Base-by-base conservation (phyloP, 2,888 invertebrate species). In the Philereme vetulata region DNA sequence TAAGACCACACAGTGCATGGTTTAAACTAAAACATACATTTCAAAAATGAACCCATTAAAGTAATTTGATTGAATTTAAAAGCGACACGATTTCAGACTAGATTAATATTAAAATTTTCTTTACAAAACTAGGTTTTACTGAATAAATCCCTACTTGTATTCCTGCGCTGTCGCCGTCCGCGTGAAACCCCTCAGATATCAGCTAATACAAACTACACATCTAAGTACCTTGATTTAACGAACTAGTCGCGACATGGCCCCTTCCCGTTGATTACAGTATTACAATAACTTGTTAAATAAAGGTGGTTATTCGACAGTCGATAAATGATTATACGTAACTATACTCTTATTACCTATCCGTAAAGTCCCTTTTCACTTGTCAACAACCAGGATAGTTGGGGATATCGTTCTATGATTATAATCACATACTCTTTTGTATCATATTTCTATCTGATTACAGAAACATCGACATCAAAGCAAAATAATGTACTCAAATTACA, bases 21-120 rank as follows among this genome's bases (percentile, higher is more conserved):
- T 33, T 38, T 33, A 33, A 51, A 57, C 34, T 56, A 55, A 10
- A 45, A 60, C 53, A 21, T 21, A 21, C 36, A 40, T 52, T 32
- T 51, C 36, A 10, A 33, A 45, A 44, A 57, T 21, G 21, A 35
- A 32, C n/a, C 9, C 11, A 44, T 35, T 71, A 51, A 58, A 63
- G 60, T 65, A 54, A 59, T 65, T 45, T 62, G 65, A 75, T 75
- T 79, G 75, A 61, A 74, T 77, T 74, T 77, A 81, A 83, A 86
- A 84, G 81, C 86, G 82, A 84, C 69, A 72, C 72, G 76, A 77
- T 74, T 81, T 84, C 87, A 87, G 90, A 90, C 90, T 90, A 90
- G 90, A 90, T 82, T 85, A 78, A 80, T 79, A 72, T 77, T 77
- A 62, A 49, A 58, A 34, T 77, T 78, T 79, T 70, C 70, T 75